These are phyloP conservation scores for Tachypleus tridentatus DNA, from an alignment of 1,140 invertebrate genomes.

Conservation along the genomic window DNA sequence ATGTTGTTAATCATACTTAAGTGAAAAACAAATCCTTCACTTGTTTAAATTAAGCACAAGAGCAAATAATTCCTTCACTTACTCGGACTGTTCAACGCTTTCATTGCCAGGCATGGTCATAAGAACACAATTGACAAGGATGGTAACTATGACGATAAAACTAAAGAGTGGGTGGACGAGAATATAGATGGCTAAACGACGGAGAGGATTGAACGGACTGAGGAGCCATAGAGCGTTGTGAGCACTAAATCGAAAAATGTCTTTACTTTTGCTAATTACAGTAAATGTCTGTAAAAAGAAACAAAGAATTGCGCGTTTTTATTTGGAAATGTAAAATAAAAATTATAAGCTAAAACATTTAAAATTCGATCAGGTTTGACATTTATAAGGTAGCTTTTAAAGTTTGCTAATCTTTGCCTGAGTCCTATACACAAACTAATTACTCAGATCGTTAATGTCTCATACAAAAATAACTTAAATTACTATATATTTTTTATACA, in stretches of 20 bases:
- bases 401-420: too few species aligned
- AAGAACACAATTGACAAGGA: conserved; percentile 93
- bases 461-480: too few species aligned
- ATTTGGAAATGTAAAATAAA: too few species aligned
- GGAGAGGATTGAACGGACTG: conserved; percentile 93
- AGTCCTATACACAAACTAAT: too few species aligned
- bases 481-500: too few species aligned
- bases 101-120: conserved; percentile 90
- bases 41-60: background rate
- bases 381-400: too few species aligned
- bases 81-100: conserved; percentile 92
- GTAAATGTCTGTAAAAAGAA: conserved; percentile 80
- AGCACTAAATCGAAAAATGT: conserved; percentile 96
- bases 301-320: conserved; percentile 18
- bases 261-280: conserved; percentile 95
- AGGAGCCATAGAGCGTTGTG: conserved; percentile 89
- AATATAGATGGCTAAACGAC: conserved; percentile 92
- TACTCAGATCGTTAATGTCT: too few species aligned
- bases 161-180: conserved; percentile 96
- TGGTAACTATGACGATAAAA: conserved; percentile 93
- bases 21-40: too few species aligned
- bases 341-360: too few species aligned
- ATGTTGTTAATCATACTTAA: too few species aligned
- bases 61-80: conserved; percentile 43
- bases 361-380: too few species aligned